Evolutionary conservation across 2,113 vertebrate genomes (phyloP), one percentile per base, ranked within the genome.

Genomic region (Xiphophorus maculatus): DNA sequence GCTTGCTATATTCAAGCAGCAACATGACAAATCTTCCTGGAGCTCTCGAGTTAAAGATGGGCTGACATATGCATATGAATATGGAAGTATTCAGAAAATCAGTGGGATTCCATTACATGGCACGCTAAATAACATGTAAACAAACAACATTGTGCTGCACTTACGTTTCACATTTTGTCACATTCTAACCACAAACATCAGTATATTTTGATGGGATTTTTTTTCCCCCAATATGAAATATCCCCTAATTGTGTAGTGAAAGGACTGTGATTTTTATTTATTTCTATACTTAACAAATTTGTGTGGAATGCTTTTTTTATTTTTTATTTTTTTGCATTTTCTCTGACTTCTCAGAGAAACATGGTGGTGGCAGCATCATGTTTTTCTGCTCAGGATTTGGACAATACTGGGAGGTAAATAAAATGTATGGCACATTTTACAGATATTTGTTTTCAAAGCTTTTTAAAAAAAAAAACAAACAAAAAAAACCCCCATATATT

Each of bases 1-100:
- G 62, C 76, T 77, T 44, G 30, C 77, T 22, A 14, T 63, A 51
- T n/a, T 13, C 37, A 67, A 1, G n/a, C 27, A 70, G 70, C 54
- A 73, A 25, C 58, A 54, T 27, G 14, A 28, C 32, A 15, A 14
- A 42, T 66, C 60, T 37, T 6, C 33, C 40, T 74, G 29, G 22
- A 75, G 30, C 40, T 40, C 58, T 35, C 5, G 60, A 71, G 61
- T 62, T 60, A 35, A 6, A 66, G 7, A 77, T 32, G 27, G 19
- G 48, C 35, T 77, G 48, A 64, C 32, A 67, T 32, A 69, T 62
- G 35, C 5, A 2, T 48, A 22, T 0, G 14, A 65, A 58, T 71
- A 48, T 42, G 14, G 75, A 51, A 30, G 54, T 62, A 48, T 70
- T 61, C 30, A 19, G 29, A n/a, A 14, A 28, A 40, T 42, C 58